These are phyloP conservation scores for Urocyon cinereoargenteus DNA, from an alignment of 2,797 vertebrate species.

Conservation along the genomic window DNA sequence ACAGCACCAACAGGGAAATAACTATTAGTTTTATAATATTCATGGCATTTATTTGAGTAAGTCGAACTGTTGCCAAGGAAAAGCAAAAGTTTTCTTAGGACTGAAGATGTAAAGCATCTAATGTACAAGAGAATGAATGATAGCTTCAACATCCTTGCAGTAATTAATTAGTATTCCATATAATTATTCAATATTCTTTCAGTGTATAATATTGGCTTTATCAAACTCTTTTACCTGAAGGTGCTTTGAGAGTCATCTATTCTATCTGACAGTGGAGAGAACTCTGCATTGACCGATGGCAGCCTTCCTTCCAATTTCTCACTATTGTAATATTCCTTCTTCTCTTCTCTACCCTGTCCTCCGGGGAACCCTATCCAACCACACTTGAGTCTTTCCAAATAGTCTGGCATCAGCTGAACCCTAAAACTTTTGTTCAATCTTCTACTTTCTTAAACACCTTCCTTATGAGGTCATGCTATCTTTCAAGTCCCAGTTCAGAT, in stretches of 20 bases:
- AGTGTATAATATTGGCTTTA: not conserved
- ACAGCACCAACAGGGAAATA: not conserved
- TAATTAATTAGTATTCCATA: not conserved
- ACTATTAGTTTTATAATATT: not conserved
- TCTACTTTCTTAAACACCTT: not conserved
- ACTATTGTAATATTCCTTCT: not conserved
- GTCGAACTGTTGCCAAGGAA: not conserved
- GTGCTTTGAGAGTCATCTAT: not conserved
- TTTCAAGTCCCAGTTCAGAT: not conserved
- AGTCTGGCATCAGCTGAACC: not conserved
- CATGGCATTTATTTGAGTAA: not conserved
- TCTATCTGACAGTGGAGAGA: not conserved
- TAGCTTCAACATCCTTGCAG: not conserved
- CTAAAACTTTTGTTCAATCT: not conserved
- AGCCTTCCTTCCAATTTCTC: not conserved
- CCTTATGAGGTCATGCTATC: not conserved
- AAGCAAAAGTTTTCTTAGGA: conserved; percentile 34
- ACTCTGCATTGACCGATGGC: not conserved
- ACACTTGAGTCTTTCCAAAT: not conserved
- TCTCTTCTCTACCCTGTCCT: not conserved
- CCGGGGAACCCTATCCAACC: not conserved
- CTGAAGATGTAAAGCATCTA: not conserved
- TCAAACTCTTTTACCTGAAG: not conserved
- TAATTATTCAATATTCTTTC: not conserved
- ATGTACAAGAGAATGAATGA: not conserved